phyloP scores from a whole-genome alignment of 2,888 invertebrate genomes.

The Sycophila texana region DNA sequence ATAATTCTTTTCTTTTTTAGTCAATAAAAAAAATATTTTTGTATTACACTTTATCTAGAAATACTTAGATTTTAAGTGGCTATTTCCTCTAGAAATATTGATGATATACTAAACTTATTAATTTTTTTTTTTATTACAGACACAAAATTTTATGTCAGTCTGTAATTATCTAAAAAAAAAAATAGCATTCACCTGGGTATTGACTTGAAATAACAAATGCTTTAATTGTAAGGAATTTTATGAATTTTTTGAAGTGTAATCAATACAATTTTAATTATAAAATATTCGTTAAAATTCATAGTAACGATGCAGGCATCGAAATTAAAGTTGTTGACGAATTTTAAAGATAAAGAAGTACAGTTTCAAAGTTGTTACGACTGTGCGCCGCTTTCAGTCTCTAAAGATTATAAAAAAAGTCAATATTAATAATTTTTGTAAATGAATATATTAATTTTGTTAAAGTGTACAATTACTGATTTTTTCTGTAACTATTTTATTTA shows the following conservation, averaged over 20 bases:
- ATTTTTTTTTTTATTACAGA: too few relatives aligned
- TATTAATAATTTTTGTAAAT: conserved; percentile 47
- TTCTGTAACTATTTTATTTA: conserved; percentile 18
- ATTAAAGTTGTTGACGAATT: conserved; percentile 27
- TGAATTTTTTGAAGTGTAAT: background rate
- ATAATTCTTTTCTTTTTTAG: too few relatives aligned
- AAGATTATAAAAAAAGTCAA: conserved; percentile 18
- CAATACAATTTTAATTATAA: background rate
- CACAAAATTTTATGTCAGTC: too few relatives aligned
- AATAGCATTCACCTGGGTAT: too few relatives aligned
- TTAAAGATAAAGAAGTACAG: conserved; percentile 1
- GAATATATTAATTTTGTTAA: conserved; percentile 42
- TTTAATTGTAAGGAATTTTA: too few relatives aligned
- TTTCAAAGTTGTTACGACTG: conserved; percentile 24
- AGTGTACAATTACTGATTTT: conserved; percentile 28
- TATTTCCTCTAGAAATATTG: too few relatives aligned
- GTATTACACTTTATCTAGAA: too few relatives aligned
- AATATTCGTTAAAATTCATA: conserved; percentile 23
- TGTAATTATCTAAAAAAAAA: too few relatives aligned
- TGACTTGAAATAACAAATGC: too few relatives aligned
- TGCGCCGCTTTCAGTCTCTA: conserved; percentile 12
- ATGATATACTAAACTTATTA: too few relatives aligned
- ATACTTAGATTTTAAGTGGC: too few relatives aligned
- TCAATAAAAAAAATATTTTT: too few relatives aligned
- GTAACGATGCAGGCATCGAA: conserved; percentile 44